A percentile compares a stretch with the other conserved stretches of the same genome.
These are phyloP conservation scores for Spodoptera litura DNA, from an alignment of 1,140 invertebrate species.

Conservation along the genomic window DNA sequence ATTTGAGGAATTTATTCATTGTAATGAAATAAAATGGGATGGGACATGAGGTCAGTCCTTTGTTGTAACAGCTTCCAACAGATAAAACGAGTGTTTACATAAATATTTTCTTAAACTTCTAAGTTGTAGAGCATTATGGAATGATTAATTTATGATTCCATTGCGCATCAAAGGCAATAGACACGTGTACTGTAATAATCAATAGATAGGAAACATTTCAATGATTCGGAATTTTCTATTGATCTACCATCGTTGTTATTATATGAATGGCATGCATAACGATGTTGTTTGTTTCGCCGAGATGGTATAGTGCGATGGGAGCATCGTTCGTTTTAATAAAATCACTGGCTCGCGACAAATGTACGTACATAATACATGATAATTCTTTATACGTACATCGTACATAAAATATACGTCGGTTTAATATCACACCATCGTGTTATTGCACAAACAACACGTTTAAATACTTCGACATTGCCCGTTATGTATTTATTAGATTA, in stretches of 20 bases:
- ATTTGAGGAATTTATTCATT: constrained; percentile 43
- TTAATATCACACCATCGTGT: constrained; percentile 23
- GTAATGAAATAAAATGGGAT: constrained; percentile 22
- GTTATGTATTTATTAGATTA: constrained; percentile 41
- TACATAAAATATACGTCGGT: constrained; percentile 1
- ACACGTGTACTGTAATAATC: constrained; percentile 24
- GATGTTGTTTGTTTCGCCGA: constrained; percentile 33
- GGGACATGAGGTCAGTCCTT: constrained; percentile 21
- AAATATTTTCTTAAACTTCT: not conserved
- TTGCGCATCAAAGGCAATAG: constrained; percentile 29
- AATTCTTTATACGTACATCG: constrained; percentile 5
- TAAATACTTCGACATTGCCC: constrained; percentile 27
- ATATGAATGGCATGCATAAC: constrained; percentile 37
- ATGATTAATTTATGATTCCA: constrained; percentile 25
- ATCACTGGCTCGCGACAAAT: constrained; percentile 30
- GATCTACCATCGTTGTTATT: constrained; percentile 37
- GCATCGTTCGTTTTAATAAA: constrained; percentile 25
- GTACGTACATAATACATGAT: not conserved
- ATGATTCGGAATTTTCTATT: constrained; percentile 45
- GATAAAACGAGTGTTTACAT: constrained; percentile 19
- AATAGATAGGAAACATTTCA: constrained; percentile 30
- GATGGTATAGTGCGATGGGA: constrained; percentile 18
- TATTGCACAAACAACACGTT: constrained; percentile 29
- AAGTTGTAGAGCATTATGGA: not conserved
- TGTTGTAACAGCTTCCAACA: constrained; percentile 11